Conservation (phyloP, 2,797 vertebrate genomes). For the Myoxocephalus aenaeus region DNA sequence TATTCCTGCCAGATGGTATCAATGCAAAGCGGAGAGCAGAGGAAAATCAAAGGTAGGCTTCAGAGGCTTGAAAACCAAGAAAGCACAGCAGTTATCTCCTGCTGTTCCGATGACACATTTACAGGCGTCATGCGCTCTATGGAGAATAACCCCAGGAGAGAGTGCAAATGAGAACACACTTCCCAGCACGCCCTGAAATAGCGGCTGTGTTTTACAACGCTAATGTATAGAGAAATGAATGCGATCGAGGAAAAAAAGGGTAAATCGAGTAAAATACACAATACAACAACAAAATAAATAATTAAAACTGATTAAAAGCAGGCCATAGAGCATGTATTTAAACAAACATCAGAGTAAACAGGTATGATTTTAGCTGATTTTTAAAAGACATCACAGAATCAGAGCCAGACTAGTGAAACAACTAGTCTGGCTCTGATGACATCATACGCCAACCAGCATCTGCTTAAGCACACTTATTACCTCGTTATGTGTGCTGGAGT, state of each 20-base stretch:
- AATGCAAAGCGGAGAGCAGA: conserved; percentile 68
- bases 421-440: background rate
- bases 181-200: conserved; percentile 14
- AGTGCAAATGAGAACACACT: conserved; percentile 47
- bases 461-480: background rate
- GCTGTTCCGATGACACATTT: conserved; percentile 69
- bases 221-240: background rate
- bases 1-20: conserved; percentile 80
- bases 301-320: too few relatives aligned
- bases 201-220: background rate
- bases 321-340: too few relatives aligned
- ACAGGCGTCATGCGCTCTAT: conserved; percentile 51
- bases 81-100: conserved; percentile 73
- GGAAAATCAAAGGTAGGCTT: conserved; percentile 76
- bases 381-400: too few relatives aligned
- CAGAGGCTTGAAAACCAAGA: conserved; percentile 69
- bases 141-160: conserved; percentile 47
- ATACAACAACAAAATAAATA: too few relatives aligned
- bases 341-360: too few relatives aligned
- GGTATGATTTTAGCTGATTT: too few relatives aligned
- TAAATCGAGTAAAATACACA: too few relatives aligned
- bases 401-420: background rate
- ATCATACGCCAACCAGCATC: background rate
- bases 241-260: too few relatives aligned
- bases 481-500: background rate